Base-by-base conservation (phyloP, 2,113 vertebrate species). In the Syngnathus typhle region DNA sequence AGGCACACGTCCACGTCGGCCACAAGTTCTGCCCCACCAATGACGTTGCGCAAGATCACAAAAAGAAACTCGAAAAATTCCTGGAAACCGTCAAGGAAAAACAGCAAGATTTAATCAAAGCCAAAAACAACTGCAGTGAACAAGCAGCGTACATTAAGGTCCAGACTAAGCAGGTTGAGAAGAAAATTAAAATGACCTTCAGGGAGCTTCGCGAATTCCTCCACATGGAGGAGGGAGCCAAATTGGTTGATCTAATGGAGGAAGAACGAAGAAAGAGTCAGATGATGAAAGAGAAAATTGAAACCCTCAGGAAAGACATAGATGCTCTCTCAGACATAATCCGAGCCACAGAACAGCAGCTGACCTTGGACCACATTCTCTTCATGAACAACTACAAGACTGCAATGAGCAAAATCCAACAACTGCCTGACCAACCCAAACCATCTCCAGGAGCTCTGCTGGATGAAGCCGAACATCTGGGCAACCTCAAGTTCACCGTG, bases 231-330 rank as follows among this genome's bases (percentile, higher is more conserved):
- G 43, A 71, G 39, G 52, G 19, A 7, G 13, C 52, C 21, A 43
- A 54, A 32, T 13, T 70, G 62, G 6, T 4, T n/a, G 63, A 23
- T 16, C 11, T 71, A 15, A 51, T n/a, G 9, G 41, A 71, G 44
- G 69, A 71, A 19, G 54, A 65, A 55, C n/a, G 23, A 19, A n/a
- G 46, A 36, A 65, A 71, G 55, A 65, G 27, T 49, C 32, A 65
- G 44, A 59, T 21, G 11, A 38, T 60, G 13, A 18, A 56, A 9
- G 63, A 65, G 13, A 65, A 65, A n/a, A 19, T 51, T 1, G 44
- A 7, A 5, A n/a, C 37, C 23, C 55, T 60, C 9, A 23, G 52
- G 9, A 37, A 44, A 51, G 63, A 60, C 12, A 32, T 65, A 0
- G 15, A 32, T 7, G 36, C 43, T 7, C 19, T 65, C 27, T 47